phyloP scores from a whole-genome alignment of 64 coral and sea anemone species.

The Montipora cactus region DNA sequence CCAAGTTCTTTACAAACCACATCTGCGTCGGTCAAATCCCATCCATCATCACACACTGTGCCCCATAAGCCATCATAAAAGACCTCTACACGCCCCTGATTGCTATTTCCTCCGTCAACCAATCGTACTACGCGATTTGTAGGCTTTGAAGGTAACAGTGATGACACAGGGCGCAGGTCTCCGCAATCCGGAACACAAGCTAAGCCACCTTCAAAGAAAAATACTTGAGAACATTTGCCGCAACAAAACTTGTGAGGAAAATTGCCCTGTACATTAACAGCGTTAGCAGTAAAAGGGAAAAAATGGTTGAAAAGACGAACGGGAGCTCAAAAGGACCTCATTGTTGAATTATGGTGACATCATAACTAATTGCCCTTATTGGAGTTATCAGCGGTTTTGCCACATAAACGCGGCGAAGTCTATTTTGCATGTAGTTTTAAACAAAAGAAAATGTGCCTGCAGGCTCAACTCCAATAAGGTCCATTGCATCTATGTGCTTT shows the following conservation, averaged over 20 bases:
- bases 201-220: conserved; percentile 26
- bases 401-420: too few relatives aligned
- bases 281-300: too few relatives aligned
- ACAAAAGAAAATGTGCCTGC: too few relatives aligned
- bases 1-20: conserved; percentile 89
- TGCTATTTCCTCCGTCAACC: neutral
- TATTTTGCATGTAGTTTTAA: too few relatives aligned
- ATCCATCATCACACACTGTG: conserved; percentile 88
- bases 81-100: conserved; percentile 61
- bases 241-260: neutral
- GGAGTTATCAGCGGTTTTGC: too few relatives aligned
- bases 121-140: conserved; percentile 34
- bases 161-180: conserved; percentile 36
- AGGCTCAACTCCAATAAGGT: too few relatives aligned
- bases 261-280: too few relatives aligned
- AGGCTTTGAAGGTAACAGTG: conserved; percentile 52
- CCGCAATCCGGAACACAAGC: conserved; percentile 33
- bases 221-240: neutral
- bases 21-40: conserved; percentile 75
- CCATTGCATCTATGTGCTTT: too few relatives aligned
- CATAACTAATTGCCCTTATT: too few relatives aligned
- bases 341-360: too few relatives aligned
- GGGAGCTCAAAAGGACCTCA: too few relatives aligned
- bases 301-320: too few relatives aligned
- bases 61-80: conserved; percentile 77